A percentile compares a stretch with the other conserved stretches of the same genome.
phyloP scores from a whole-genome alignment of 2,797 vertebrate species.

The Crax fasciolata region DNA sequence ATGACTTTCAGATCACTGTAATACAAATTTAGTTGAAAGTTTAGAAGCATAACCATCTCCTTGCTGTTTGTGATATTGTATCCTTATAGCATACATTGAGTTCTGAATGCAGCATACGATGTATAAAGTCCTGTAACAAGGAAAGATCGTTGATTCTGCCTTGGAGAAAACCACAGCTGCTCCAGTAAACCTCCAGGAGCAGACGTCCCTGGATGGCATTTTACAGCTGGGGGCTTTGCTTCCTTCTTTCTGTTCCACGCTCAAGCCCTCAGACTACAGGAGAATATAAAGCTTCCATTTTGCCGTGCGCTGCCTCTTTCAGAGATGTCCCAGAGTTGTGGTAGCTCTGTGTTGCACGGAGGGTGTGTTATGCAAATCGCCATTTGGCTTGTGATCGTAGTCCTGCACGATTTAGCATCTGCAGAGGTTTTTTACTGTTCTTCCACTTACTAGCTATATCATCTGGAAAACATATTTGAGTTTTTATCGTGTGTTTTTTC shows the following conservation, averaged over 20 bases:
- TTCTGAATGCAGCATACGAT: neutral
- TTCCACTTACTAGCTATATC: neutral
- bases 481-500: neutral
- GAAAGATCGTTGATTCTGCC: neutral
- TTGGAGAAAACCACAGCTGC: neutral
- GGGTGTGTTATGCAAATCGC: neutral
- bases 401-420: neutral
- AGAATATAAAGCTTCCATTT: neutral
- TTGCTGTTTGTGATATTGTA: neutral
- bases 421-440: neutral
- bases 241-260: neutral
- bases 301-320: neutral
- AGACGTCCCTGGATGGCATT: neutral
- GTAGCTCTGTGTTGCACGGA: neutral
- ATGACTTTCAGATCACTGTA: neutral
- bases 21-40: neutral
- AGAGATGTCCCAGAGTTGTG: neutral
- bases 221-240: neutral
- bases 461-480: constrained; percentile 3
- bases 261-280: neutral
- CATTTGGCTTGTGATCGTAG: neutral
- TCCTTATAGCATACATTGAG: neutral
- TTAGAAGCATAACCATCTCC: neutral
- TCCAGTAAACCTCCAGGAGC: rapidly evolving
- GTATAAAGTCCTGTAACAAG: neutral